Conservation (phyloP, 1,140 invertebrate species). For the Zaprionus tsacasi region DNA sequence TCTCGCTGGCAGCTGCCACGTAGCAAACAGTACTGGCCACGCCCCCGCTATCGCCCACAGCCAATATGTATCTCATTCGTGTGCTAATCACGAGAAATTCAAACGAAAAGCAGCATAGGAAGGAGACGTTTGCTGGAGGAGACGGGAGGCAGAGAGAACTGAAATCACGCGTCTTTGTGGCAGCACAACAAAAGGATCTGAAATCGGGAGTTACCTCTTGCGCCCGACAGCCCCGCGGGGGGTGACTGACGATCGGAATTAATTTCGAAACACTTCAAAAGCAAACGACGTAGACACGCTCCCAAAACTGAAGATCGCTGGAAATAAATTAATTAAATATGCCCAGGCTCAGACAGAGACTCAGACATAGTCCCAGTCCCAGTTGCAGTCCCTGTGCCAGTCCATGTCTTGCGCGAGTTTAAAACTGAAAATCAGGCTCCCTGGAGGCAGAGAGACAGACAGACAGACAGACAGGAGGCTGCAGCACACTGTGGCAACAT, state of each 20-base stretch:
- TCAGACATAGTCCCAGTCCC: not conserved
- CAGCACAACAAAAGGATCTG: slow-evolving; percentile 43
- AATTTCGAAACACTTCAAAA: slow-evolving; percentile 83
- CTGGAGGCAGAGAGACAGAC: slow-evolving; percentile 47
- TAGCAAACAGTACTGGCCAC: slow-evolving; percentile 43
- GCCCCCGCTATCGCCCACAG: slow-evolving; percentile 51
- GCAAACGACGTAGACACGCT: slow-evolving; percentile 44
- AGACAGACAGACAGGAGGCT: slow-evolving; percentile 12
- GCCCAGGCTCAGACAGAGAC: slow-evolving; percentile 34
- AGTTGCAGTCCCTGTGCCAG: not conserved
- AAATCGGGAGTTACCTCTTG: slow-evolving; percentile 55
- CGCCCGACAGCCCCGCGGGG: slow-evolving; percentile 66
- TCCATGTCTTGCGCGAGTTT: not conserved
- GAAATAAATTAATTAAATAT: slow-evolving; percentile 83
- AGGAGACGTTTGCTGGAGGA: not conserved
- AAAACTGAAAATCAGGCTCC: slow-evolving; percentile 48
- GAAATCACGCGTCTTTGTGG: slow-evolving; percentile 68
- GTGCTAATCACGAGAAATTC: slow-evolving; percentile 80
- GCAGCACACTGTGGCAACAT: slow-evolving; percentile 46
- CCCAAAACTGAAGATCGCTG: slow-evolving; percentile 40
- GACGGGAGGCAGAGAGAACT: slow-evolving; percentile 24
- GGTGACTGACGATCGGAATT: slow-evolving; percentile 69
- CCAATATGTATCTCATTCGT: slow-evolving; percentile 53
- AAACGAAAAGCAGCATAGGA: slow-evolving; percentile 51
- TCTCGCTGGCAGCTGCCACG: slow-evolving; percentile 56